Percentiles rank a stretch among this genome's conserved stretches.
phyloP scores from a whole-genome alignment of 1,140 invertebrate genomes.

The Ceratosolen solmsi region DNA sequence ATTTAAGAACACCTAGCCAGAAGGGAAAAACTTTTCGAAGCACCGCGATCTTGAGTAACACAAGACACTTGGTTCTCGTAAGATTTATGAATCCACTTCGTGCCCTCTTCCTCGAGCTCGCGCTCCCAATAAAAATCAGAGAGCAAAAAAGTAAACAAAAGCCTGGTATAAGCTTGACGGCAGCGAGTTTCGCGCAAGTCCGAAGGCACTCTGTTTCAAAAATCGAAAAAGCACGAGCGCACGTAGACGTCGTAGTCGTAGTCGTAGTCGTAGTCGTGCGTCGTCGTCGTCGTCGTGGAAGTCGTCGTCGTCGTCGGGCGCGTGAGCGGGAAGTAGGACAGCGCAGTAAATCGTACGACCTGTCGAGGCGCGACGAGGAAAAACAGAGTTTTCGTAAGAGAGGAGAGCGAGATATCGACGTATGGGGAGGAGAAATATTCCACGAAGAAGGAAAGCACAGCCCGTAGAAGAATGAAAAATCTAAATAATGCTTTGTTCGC shows the following conservation, averaged over 20 bases:
- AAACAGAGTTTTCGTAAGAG: conserved; percentile 31
- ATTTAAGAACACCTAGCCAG: conserved; percentile 4
- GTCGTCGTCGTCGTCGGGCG: neutral
- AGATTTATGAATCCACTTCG: conserved; percentile 34
- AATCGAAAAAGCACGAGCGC: conserved; percentile 27
- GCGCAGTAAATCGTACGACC: conserved; percentile 42
- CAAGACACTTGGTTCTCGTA: neutral
- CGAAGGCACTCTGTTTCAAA: neutral
- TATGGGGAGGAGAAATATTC: conserved; percentile 7
- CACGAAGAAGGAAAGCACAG: neutral
- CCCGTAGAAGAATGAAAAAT: neutral
- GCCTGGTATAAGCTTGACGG: conserved; percentile 4
- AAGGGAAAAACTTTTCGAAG: conserved; percentile 16
- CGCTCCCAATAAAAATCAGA: conserved; percentile 18
- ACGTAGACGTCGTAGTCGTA: conserved; percentile 14
- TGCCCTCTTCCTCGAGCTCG: neutral
- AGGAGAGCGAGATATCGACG: conserved; percentile 22
- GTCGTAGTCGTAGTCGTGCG: neutral
- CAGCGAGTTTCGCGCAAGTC: neutral
- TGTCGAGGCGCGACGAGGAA: conserved; percentile 36
- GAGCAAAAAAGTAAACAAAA: conserved; percentile 33
- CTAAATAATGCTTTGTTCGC: conserved; percentile 8
- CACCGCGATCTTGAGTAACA: neutral
- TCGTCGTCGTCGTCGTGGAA: neutral
- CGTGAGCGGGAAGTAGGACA: conserved; percentile 34